Percentiles rank a stretch among this genome's conserved stretches.
phyloP scores from a whole-genome alignment of 1,140 invertebrate genomes.

The Bursaphelenchus mucronatus region DNA sequence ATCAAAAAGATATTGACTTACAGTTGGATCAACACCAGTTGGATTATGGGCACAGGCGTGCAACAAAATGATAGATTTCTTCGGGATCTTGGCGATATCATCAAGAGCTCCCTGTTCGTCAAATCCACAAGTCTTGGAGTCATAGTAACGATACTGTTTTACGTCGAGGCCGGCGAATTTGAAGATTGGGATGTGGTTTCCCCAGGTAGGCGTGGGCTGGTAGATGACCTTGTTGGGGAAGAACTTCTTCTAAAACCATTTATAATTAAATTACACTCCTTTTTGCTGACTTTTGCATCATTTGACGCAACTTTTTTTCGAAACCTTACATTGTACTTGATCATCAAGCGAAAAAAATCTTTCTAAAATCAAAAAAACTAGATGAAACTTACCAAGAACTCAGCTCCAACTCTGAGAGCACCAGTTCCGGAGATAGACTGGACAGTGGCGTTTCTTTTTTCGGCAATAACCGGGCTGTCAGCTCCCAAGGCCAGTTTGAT shows the following conservation, averaged over 20 bases:
- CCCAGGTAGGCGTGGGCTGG: slow-evolving; percentile 92
- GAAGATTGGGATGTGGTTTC: slow-evolving; percentile 72
- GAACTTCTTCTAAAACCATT: slow-evolving; percentile 65
- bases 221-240: slow-evolving; percentile 73
- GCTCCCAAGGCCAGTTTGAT: slow-evolving; percentile 85
- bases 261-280: not conserved
- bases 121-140: slow-evolving; percentile 88
- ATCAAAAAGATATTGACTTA: slow-evolving; percentile 41
- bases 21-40: slow-evolving; percentile 76
- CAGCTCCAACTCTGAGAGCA: slow-evolving; percentile 82
- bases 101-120: slow-evolving; percentile 86
- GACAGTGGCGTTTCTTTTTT: slow-evolving; percentile 74
- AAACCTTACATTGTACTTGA: not conserved
- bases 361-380: slow-evolving; percentile 70
- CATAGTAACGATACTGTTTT: slow-evolving; percentile 90
- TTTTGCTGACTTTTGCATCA: not conserved
- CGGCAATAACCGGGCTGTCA: slow-evolving; percentile 70
- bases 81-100: slow-evolving; percentile 85
- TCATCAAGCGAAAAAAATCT: not conserved
- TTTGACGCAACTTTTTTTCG: too few relatives aligned
- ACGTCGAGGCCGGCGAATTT: slow-evolving; percentile 76
- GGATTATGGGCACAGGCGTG: slow-evolving; percentile 99
- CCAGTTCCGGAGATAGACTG: slow-evolving; percentile 94
- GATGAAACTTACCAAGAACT: slow-evolving; percentile 87
- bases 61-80: slow-evolving; percentile 82